phyloP scores from a whole-genome alignment of 1,140 invertebrate genomes.

The Diabrotica virgifera region DNA sequence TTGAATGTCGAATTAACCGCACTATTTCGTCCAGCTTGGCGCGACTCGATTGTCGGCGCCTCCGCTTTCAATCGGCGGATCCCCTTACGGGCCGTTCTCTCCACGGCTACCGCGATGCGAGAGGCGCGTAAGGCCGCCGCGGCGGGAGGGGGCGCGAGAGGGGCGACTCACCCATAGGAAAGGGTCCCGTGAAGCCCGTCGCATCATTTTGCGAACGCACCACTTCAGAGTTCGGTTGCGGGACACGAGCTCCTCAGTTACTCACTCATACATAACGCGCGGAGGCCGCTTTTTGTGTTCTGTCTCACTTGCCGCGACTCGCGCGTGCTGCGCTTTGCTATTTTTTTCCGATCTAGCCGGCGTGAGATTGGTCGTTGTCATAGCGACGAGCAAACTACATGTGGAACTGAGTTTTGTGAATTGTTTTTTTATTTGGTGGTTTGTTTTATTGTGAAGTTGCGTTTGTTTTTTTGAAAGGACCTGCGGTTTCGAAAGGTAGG shows the following conservation, averaged over 20 bases:
- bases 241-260: slow-evolving; percentile 10
- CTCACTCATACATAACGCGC: background rate
- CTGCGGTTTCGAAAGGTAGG: too few species aligned
- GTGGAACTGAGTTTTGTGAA: background rate
- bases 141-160: background rate
- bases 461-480: too few species aligned
- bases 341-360: background rate
- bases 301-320: background rate
- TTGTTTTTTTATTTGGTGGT: background rate
- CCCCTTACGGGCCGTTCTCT: background rate
- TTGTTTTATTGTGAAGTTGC: too few species aligned
- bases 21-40: background rate
- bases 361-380: background rate
- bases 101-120: background rate
- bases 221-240: slow-evolving; percentile 10
- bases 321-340: background rate
- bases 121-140: background rate
- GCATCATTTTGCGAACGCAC: slow-evolving; percentile 18
- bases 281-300: background rate
- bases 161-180: slow-evolving; percentile 2
- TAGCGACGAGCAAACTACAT: background rate
- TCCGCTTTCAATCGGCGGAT: background rate
- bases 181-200: slow-evolving; percentile 18
- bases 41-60: background rate
- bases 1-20: background rate